Conservation (phyloP, 1,140 invertebrate species). For the Drosophila sproati region DNA sequence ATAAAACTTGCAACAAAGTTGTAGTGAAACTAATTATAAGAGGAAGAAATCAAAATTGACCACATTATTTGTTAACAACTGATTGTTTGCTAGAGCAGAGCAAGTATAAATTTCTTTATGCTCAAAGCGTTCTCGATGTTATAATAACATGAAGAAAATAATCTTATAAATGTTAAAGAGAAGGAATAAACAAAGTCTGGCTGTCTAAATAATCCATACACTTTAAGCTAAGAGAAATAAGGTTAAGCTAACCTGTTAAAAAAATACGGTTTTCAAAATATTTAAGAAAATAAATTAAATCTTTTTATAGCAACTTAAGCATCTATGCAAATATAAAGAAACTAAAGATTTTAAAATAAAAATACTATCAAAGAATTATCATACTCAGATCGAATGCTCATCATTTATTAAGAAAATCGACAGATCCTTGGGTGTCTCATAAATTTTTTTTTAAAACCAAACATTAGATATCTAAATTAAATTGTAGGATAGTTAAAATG, state of each 20-base stretch:
- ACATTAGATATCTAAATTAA: neutral
- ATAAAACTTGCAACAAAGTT: slow-evolving; percentile 23
- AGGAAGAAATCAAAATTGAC: neutral
- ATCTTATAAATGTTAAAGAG: no score
- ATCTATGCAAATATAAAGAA: neutral
- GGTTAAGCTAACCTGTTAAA: neutral
- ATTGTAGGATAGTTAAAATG: slow-evolving; percentile 22
- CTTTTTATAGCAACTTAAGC: neutral
- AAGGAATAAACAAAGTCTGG: no score
- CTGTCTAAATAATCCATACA: neutral
- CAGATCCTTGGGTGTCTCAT: neutral
- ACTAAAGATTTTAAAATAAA: neutral
- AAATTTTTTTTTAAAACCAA: neutral
- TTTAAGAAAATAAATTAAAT: neutral
- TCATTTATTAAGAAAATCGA: no score
- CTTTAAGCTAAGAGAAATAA: neutral
- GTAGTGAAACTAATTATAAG: neutral
- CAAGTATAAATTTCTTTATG: neutral
- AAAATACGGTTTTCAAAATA: slow-evolving; percentile 5
- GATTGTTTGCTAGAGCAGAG: neutral
- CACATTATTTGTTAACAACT: neutral
- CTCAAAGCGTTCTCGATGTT: no score
- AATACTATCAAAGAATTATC: neutral
- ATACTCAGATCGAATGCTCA: no score
- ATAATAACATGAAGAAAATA: no score